These are phyloP conservation scores for Lamellibrachia luymesi DNA, from an alignment of 1,140 invertebrate species.

Conservation along the genomic window DNA sequence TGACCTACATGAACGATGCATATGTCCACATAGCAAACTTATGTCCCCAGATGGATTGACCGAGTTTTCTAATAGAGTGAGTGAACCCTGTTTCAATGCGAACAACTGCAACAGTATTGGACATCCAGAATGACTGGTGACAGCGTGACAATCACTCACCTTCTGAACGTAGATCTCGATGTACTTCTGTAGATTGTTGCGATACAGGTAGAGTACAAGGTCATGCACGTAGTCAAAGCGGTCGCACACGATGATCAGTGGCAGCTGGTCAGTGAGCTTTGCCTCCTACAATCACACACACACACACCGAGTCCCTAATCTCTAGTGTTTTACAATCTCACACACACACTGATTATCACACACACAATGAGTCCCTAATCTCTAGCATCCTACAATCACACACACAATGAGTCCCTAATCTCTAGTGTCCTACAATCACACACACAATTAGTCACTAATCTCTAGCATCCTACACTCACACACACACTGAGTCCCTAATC, in stretches of 20 bases:
- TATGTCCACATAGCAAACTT: not conserved
- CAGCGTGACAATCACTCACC: constrained; percentile 58
- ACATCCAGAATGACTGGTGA: not conserved
- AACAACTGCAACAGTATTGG: not conserved
- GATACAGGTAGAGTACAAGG: constrained; percentile 95
- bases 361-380: no score
- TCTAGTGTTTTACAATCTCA: no score
- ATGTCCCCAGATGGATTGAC: not conserved
- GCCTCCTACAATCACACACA: constrained; percentile 67
- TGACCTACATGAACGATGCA: not conserved
- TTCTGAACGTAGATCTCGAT: constrained; percentile 99
- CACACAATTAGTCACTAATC: no score
- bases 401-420: no score
- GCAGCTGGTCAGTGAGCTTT: constrained; percentile 94
- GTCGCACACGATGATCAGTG: constrained; percentile 99
- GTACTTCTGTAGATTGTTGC: constrained; percentile 98
- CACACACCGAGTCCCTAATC: not conserved
- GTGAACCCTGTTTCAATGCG: no score
- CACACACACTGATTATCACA: not conserved
- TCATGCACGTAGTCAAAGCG: constrained; percentile 99
- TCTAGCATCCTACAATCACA: no score
- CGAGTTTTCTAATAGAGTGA: not conserved
- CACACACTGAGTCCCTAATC: no score
- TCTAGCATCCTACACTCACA: no score
- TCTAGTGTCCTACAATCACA: no score